Base-by-base conservation (phyloP, 1,140 invertebrate species). In the Drosophila orosa region DNA sequence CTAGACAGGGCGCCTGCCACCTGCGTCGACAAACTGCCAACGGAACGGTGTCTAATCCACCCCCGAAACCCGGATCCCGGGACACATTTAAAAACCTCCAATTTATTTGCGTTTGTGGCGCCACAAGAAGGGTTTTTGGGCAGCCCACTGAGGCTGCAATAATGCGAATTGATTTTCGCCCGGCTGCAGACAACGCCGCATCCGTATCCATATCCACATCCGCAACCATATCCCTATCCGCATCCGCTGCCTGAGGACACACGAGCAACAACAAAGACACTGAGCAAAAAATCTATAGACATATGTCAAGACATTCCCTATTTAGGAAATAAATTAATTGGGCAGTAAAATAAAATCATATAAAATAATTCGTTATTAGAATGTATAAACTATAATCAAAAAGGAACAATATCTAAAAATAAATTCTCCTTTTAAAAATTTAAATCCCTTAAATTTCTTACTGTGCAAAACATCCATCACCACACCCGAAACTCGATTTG, bases 131-230 rank as follows among this genome's bases (percentile, higher is more conserved):
- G 56, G 73, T 60, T 76, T 86, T 87, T 62, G 82, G 81, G 71
- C 63, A 50, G 73, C 63, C 61, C 83, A 82, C 44, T 68, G 83
- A 86, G 71, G 83, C 79, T 86, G 83, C 83, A 86, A 63, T 87
- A 86, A 86, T 86, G 67, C 67, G 83, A 78, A 86, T 86, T 87
- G 83, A 86, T 86, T 86, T 86, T 87, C 56, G 22, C 44, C 44
- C 57, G 48, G 29, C 62, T 69, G 77, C 66, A 71, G 50, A 71
- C 65, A 57, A 56, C 31, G 47, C 22, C 63, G 60, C 65, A 68
- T 68, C 65, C 65, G 60, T 31, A 68, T 68, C 59, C 65, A 59
- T 31, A 61, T 66, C 56, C 39, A 42, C 13, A 63, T 67, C 42
- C 62, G 33, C 33, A 39, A 24, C 42, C 58, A n/a, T 40, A 62